A percentile compares a stretch with the other conserved stretches of the same genome.
These are phyloP conservation scores for Drosophila fungiperda DNA, from an alignment of 2,888 invertebrate species.

Conservation along the genomic window DNA sequence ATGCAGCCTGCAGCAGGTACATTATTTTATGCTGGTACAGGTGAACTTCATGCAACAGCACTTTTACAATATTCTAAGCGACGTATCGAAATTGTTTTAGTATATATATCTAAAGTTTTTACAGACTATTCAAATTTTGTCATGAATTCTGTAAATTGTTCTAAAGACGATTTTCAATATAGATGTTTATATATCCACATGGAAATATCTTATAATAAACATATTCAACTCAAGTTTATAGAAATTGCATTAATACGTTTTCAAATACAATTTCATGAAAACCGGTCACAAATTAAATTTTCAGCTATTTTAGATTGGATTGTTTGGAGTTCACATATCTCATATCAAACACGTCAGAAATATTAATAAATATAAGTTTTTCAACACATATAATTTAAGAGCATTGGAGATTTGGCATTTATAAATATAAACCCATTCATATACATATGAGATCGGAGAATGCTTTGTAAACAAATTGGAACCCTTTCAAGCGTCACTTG, in stretches of 20 bases:
- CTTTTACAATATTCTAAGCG: constrained; percentile 11
- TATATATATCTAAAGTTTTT: constrained; percentile 2
- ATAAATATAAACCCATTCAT: not conserved
- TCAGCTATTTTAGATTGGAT: not conserved
- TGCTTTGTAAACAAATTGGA: constrained; percentile 51
- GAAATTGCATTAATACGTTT: not conserved
- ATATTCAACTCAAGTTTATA: not conserved
- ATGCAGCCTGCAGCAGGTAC: constrained; percentile 79
- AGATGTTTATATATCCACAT: not conserved
- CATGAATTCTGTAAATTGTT: constrained; percentile 1
- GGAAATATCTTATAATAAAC: not conserved
- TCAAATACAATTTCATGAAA: not conserved
- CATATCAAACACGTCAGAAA: not conserved
- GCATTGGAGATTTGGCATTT: not conserved
- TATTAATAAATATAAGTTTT: not conserved
- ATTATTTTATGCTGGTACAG: constrained; percentile 85
- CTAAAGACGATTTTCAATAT: not conserved
- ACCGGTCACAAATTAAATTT: not conserved
- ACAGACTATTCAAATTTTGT: not conserved
- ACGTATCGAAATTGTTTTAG: constrained; percentile 25
- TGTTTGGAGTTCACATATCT: not conserved
- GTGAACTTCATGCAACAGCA: constrained; percentile 66
- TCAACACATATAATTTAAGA: not conserved
- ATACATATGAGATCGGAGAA: constrained; percentile 18
- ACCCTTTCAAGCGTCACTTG: constrained; percentile 63